Evolutionary conservation across 2,797 vertebrate genomes (phyloP).

Genomic region (Chaetodon trifasciatus): DNA sequence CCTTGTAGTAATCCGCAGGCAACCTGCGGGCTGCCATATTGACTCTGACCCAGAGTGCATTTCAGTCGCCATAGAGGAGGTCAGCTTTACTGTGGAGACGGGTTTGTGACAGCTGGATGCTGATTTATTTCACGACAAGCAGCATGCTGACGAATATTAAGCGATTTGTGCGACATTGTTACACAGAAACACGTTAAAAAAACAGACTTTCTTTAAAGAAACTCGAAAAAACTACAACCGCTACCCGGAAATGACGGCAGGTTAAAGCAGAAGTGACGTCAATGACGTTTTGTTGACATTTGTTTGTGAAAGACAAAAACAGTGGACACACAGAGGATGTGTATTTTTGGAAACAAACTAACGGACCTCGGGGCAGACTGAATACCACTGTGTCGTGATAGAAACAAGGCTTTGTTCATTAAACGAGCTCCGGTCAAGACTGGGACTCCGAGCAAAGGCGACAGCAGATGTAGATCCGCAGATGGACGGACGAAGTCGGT

Average conservation of each 20-base stretch:
- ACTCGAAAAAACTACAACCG: constrained; percentile 47
- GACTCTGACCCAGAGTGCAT: constrained; percentile 74
- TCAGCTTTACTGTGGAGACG: background rate
- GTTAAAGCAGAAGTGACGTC: constrained; percentile 52
- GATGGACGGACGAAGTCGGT: constrained; percentile 67
- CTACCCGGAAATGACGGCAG: constrained; percentile 66
- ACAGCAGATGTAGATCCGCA: constrained; percentile 52
- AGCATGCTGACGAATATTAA: fast-evolving
- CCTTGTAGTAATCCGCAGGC: constrained; percentile 63
- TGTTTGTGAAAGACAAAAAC: constrained; percentile 84
- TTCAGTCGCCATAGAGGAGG: background rate
- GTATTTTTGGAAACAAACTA: constrained; percentile 60
- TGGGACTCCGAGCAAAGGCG: background rate
- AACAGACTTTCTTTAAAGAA: fast-evolving
- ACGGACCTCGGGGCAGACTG: background rate
- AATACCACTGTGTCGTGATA: background rate
- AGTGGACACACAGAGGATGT: constrained; percentile 59
- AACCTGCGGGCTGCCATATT: constrained; percentile 82
- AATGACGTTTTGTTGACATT: constrained; percentile 86
- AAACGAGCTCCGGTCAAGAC: background rate
- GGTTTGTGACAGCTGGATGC: background rate
- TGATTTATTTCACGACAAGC: background rate
- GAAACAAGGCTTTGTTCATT: background rate
- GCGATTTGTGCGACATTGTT: fast-evolving
- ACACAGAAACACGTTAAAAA: background rate